A percentile compares a stretch with the other conserved stretches of the same genome.
Evolutionary conservation across 2,113 vertebrate genomes (phyloP).

Genomic region (Microtus montanus): DNA sequence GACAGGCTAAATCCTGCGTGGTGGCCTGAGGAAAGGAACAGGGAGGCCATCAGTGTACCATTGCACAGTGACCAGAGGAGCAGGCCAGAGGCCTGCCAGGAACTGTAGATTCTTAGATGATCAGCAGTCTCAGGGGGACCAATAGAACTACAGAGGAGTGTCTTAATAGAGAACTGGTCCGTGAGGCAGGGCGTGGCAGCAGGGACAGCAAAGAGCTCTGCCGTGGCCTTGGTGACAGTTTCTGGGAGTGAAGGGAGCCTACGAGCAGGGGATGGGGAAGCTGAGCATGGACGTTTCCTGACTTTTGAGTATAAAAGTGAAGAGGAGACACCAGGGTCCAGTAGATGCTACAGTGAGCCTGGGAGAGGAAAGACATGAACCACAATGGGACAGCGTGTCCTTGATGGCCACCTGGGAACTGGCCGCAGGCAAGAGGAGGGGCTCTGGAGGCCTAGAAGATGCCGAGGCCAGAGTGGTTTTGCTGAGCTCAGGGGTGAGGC

Average conservation of each 20-base stretch:
- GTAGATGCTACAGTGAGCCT: too few relatives aligned
- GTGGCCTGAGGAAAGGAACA: neutral
- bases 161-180: neutral
- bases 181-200: too few relatives aligned
- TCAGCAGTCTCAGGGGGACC: neutral
- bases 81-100: accelerated
- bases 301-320: neutral
- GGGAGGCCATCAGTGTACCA: neutral
- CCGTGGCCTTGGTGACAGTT: neutral
- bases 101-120: neutral
- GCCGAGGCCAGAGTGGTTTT: neutral
- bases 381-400: neutral
- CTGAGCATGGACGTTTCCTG: accelerated
- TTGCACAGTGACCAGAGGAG: neutral
- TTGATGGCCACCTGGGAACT: too few relatives aligned
- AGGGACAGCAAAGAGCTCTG: neutral
- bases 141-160: accelerated
- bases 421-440: neutral
- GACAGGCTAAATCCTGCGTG: neutral
- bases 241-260: neutral
- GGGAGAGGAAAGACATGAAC: neutral
- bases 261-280: accelerated
- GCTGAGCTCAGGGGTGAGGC: neutral
- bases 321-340: neutral
- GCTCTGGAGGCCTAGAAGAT: neutral